These are phyloP conservation scores for Cossypha dichroa DNA, from an alignment of 2,797 vertebrate genomes.

Conservation along the genomic window DNA sequence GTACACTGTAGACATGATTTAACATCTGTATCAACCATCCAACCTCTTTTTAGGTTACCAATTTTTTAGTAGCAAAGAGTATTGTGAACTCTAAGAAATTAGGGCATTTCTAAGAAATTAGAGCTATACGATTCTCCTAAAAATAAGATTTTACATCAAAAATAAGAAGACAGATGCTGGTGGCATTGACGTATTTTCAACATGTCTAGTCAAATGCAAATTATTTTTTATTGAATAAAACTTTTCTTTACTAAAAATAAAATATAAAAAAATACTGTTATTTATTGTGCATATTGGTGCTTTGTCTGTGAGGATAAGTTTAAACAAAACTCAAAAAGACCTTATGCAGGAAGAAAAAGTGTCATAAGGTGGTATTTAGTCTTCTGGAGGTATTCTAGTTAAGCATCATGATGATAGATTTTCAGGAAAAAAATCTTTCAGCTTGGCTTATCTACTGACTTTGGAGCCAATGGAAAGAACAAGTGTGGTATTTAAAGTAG, in stretches of 20 bases:
- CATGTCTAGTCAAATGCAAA: not conserved
- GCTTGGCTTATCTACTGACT: not conserved
- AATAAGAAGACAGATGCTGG: not conserved
- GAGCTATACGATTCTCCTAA: not conserved
- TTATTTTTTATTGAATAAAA: not conserved
- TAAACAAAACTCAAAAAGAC: not conserved
- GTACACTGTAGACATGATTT: slow-evolving; percentile 3
- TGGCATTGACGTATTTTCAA: not conserved
- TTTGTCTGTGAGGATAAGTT: not conserved
- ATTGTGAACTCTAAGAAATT: not conserved
- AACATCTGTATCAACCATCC: not conserved
- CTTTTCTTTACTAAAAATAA: not conserved
- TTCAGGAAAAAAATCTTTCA: not conserved
- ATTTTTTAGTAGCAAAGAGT: not conserved
- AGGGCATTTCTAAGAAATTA: too few species aligned
- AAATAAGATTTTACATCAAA: not conserved
- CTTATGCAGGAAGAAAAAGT: not conserved
- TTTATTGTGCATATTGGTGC: not conserved
- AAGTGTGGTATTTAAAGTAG: not conserved
- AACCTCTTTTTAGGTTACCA: not conserved
- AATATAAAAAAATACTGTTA: not conserved
- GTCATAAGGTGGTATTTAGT: not conserved
- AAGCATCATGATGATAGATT: not conserved
- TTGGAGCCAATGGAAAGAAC: not conserved
- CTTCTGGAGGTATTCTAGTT: not conserved